Evolutionary conservation across 2,797 vertebrate genomes (phyloP).

Genomic region (Gambelia wislizenii): DNA sequence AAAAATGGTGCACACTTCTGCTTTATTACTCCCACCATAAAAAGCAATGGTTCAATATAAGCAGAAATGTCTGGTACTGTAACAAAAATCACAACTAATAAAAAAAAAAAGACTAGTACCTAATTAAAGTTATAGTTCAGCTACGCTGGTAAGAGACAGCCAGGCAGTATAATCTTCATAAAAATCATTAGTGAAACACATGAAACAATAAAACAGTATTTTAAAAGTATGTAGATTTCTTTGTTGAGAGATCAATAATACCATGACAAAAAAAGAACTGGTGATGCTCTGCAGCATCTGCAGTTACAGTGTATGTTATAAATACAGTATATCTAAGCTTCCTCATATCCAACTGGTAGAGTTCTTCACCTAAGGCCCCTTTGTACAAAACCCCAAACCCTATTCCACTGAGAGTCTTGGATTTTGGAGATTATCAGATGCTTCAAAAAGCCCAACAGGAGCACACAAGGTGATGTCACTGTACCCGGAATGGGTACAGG

Average conservation of each 20-base stretch:
- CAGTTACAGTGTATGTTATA: neutral
- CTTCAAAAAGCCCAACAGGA: too few relatives aligned
- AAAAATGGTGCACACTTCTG: neutral
- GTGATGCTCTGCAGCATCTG: neutral
- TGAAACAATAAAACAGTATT: neutral
- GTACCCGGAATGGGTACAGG: too few relatives aligned
- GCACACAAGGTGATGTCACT: too few relatives aligned
- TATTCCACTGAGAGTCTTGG: neutral
- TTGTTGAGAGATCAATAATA: neutral
- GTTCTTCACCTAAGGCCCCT: too few relatives aligned
- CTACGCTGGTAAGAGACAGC: conserved; percentile 33
- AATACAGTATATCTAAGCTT: too few relatives aligned
- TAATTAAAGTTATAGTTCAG: conserved; percentile 48
- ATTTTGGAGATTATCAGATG: too few relatives aligned
- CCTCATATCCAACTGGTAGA: neutral
- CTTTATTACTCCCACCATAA: conserved; percentile 42
- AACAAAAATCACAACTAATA: conserved; percentile 48
- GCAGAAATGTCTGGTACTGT: conserved; percentile 29
- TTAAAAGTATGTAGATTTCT: neutral
- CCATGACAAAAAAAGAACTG: neutral
- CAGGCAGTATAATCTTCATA: neutral
- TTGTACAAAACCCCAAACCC: accelerated
- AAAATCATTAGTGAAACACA: neutral
- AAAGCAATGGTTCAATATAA: conserved; percentile 34
- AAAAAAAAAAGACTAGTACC: conserved; percentile 33